Base-by-base conservation (phyloP, 2,888 invertebrate species). In the Phortica magna region DNA sequence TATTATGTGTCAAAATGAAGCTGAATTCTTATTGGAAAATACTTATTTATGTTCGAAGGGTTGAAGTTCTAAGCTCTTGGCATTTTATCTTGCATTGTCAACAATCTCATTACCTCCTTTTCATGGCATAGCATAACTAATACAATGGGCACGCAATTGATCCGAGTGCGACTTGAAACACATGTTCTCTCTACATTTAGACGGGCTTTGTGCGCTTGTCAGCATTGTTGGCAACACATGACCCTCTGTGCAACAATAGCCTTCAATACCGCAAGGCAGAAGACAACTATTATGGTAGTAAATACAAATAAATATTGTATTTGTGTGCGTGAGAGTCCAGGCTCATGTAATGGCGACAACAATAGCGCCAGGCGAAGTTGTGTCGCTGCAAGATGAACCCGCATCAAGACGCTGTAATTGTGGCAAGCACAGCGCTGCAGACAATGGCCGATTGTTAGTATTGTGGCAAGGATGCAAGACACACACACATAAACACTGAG, bases 101-200 rank as follows among this genome's bases (percentile, higher is more conserved):
- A 70, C 48, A 70, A 61, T 17, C 78, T 79, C 80, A 79, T 78
- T 79, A 80, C 59, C 80, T 80, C 72, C 79, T 78, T 73, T 64
- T 43, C 77, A 19, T 17, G 22, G 17, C 14, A 48, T 31, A 43
- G 43, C 53, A 65, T 41, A 64, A 43, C n/a, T 7, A 39, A 71
- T 39, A 71, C 48, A 41, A 42, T 75, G 43, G 64, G 64, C 53
- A 31, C 55, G 31, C 76, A 73, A 76, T 76, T 81, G 70, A 71
- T 65, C 65, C 9, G 12, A n/a, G 65, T 65, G 41, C 41, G 41
- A 17, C 68, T 68, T 68, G 42, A 19, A 68, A 7, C 42, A 68
- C 43, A 68, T 68, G 43, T 42, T 43, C 22, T 59, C 59, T 2
- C 59, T 19, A 10, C 19, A 19, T 59, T 59, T 17, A 19, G 22